Evolutionary conservation across 2,113 vertebrate species (phyloP).

Genomic region (Leptodactylus fuscus): DNA sequence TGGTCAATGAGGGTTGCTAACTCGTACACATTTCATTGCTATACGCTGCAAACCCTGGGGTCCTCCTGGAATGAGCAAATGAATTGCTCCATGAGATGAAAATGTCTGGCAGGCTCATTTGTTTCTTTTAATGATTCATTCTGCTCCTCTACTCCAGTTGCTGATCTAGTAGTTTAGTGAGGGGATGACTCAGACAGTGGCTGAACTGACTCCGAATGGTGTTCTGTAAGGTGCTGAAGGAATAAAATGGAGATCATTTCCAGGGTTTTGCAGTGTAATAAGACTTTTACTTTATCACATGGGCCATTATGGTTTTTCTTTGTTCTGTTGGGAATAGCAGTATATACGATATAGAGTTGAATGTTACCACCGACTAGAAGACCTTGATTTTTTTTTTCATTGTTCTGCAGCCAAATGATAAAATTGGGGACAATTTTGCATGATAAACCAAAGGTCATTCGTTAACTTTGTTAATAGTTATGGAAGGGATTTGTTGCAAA

Average conservation of each 20-base stretch:
- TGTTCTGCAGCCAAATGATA: too few relatives aligned
- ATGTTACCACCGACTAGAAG: too few relatives aligned
- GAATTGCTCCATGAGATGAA: not conserved
- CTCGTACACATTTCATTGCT: not conserved
- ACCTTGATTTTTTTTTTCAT: too few relatives aligned
- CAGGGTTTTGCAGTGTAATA: too few relatives aligned
- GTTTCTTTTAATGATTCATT: conserved; percentile 15
- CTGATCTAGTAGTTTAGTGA: not conserved
- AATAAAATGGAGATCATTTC: not conserved
- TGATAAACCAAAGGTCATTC: too few relatives aligned
- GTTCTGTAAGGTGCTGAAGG: not conserved
- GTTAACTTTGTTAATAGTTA: too few relatives aligned
- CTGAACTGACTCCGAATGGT: not conserved
- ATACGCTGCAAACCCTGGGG: not conserved
- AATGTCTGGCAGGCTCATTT: not conserved
- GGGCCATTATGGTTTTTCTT: too few relatives aligned
- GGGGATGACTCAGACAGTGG: not conserved
- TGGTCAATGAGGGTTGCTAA: not conserved
- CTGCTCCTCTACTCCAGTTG: not conserved
- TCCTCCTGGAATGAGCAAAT: not conserved
- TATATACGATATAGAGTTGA: too few relatives aligned
- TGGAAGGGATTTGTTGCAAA: too few relatives aligned
- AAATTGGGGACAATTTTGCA: too few relatives aligned
- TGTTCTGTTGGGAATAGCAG: too few relatives aligned
- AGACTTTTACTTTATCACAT: too few relatives aligned